A percentile compares a stretch with the other conserved stretches of the same genome.
Evolutionary conservation across 2,797 vertebrate species (phyloP).

Genomic region (Neopelma chrysocephalum): DNA sequence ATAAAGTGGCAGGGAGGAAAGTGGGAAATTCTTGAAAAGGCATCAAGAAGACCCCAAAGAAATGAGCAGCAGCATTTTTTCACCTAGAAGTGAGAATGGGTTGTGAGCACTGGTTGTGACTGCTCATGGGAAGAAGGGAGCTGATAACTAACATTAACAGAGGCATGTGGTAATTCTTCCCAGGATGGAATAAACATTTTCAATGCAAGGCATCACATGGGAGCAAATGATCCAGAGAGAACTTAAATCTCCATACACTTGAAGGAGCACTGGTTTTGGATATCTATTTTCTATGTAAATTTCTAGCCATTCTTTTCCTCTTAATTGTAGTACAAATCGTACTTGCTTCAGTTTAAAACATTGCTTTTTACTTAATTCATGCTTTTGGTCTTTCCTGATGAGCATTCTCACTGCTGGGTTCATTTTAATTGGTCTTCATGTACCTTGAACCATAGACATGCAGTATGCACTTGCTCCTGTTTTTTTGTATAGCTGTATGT

Average conservation of each 20-base stretch:
- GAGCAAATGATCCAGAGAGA: not conserved
- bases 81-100: not conserved
- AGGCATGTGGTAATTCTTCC: not conserved
- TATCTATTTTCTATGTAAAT: not conserved
- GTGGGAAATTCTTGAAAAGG: not conserved
- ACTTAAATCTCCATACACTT: not conserved
- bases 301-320: not conserved
- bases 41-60: not conserved
- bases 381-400: not conserved
- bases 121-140: not conserved
- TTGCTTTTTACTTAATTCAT: not conserved
- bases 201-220: not conserved
- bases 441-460: not conserved
- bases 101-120: not conserved
- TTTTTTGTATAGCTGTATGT: not conserved
- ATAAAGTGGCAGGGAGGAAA: not conserved
- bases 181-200: not conserved
- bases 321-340: not conserved
- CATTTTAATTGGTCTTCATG: not conserved
- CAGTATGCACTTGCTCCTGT: not conserved
- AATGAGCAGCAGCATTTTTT: not conserved
- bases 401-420: not conserved
- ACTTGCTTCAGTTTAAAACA: not conserved
- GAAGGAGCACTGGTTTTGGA: not conserved
- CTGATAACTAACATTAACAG: not conserved